Evolutionary conservation across 92 coral and sea anemone species (phyloP).

Genomic region (Heteractis magnifica): DNA sequence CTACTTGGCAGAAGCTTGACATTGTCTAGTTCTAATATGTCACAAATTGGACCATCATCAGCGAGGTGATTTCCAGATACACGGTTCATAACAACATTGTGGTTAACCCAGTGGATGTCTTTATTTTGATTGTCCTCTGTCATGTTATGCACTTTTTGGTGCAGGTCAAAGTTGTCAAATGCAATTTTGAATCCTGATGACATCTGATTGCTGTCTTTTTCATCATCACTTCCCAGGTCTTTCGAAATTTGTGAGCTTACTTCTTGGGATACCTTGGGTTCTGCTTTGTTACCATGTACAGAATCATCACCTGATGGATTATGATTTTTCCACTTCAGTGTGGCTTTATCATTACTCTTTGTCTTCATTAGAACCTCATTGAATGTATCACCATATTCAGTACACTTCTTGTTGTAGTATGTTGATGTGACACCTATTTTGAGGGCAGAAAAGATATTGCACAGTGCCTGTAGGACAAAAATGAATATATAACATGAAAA

Average conservation of each 20-base stretch:
- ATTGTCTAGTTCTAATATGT: background rate
- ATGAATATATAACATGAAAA: too few relatives aligned
- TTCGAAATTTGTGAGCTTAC: too few relatives aligned
- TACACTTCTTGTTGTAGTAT: background rate
- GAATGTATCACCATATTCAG: background rate
- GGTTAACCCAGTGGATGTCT: background rate
- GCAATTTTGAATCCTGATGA: background rate
- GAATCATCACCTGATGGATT: too few relatives aligned
- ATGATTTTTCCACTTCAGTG: background rate
- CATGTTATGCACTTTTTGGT: background rate
- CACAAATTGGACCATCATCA: background rate
- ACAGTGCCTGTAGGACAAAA: background rate
- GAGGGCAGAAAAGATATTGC: background rate
- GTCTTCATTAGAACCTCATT: background rate
- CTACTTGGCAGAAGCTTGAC: background rate
- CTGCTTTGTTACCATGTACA: background rate
- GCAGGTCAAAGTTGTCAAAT: background rate
- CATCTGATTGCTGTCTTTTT: too few relatives aligned
- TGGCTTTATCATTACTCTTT: background rate
- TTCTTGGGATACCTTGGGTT: too few relatives aligned
- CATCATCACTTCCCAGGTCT: too few relatives aligned
- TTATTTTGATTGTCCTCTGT: background rate
- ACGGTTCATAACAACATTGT: background rate
- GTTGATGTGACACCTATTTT: conserved; percentile 1
- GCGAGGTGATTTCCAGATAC: background rate